Evolutionary conservation across 2,113 vertebrate species (phyloP).

Genomic region (Circaetus cinerascens): DNA sequence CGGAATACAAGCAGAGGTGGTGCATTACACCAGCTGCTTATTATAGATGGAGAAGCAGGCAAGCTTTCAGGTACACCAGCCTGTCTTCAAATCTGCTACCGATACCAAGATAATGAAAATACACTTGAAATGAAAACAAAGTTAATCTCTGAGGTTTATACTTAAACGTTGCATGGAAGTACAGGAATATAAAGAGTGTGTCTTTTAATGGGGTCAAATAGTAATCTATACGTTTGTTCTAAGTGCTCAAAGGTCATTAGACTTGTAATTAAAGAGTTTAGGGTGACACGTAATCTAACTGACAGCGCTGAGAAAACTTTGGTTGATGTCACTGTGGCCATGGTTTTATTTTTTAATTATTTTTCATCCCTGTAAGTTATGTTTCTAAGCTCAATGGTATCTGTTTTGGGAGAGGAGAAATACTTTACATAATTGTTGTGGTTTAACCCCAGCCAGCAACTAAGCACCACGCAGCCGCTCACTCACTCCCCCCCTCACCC

Average conservation of each 20-base stretch:
- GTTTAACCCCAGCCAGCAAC: too few species aligned
- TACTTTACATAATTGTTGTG: neutral
- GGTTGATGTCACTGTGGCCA: neutral
- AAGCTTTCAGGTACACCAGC: neutral
- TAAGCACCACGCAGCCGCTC: too few species aligned
- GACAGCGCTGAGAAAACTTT: neutral
- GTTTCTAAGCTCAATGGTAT: neutral
- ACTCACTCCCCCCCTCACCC: too few species aligned
- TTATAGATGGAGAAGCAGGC: neutral
- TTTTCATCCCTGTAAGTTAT: neutral
- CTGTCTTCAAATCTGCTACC: neutral
- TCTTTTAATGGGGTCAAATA: neutral
- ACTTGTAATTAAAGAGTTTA: neutral
- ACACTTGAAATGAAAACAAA: neutral
- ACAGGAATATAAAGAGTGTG: neutral
- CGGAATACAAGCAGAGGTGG: neutral
- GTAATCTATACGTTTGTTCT: neutral
- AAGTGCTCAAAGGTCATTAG: neutral
- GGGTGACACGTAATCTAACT: neutral
- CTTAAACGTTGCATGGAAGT: neutral
- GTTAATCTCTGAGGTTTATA: neutral
- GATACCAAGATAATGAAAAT: neutral
- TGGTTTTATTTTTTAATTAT: neutral
- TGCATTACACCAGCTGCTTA: fast-evolving
- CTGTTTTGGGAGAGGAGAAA: neutral